phyloP scores from a whole-genome alignment of 1,140 invertebrate genomes.

The Eciton burchellii region DNA sequence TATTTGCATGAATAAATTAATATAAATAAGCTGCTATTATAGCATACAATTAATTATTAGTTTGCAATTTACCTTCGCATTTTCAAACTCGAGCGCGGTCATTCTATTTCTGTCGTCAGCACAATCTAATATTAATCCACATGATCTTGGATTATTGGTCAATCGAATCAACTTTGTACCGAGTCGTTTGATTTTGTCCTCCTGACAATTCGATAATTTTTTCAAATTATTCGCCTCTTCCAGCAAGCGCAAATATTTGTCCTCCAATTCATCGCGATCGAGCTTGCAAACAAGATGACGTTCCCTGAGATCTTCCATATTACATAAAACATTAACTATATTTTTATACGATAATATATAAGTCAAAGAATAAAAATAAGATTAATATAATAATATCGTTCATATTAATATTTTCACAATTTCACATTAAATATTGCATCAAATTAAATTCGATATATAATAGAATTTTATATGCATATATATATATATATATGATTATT shows the following conservation, averaged over 20 bases:
- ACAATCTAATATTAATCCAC: conserved; percentile 68
- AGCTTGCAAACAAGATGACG: conserved; percentile 81
- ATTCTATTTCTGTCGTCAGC: conserved; percentile 78
- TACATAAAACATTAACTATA: conserved; percentile 12
- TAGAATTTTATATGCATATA: conserved; percentile 2
- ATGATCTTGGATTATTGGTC: conserved; percentile 76
- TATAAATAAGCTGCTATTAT: no score
- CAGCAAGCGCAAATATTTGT: conserved; percentile 81
- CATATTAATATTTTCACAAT: no score
- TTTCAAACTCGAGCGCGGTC: conserved; percentile 79
- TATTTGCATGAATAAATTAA: no score
- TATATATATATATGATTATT: not conserved
- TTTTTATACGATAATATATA: not conserved
- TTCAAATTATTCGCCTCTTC: conserved; percentile 81
- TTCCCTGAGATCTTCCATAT: conserved; percentile 80
- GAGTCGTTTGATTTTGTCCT: conserved; percentile 83
- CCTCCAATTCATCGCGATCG: conserved; percentile 82
- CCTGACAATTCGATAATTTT: conserved; percentile 81
- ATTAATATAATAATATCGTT: not conserved
- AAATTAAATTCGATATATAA: no score
- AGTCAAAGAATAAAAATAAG: not conserved
- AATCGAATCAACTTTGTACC: conserved; percentile 82
- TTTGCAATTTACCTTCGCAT: conserved; percentile 74
- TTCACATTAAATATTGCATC: no score
- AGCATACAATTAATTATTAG: not conserved